Conservation (phyloP, 2,113 vertebrate species). For the Aptenodytes patagonicus region DNA sequence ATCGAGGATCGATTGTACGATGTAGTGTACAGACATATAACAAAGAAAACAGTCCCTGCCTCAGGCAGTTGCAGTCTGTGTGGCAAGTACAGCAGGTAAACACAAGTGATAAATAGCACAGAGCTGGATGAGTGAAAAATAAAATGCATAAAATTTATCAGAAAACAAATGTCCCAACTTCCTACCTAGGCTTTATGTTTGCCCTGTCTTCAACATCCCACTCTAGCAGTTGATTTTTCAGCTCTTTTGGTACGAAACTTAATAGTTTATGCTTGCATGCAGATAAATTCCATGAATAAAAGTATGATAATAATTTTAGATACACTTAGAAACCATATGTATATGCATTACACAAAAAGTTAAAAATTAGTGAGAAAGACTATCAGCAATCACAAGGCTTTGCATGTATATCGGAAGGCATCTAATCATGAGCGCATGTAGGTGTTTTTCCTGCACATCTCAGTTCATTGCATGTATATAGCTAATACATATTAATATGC, state of each 20-base stretch:
- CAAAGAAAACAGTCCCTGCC: constrained; percentile 28
- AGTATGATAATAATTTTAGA: not conserved
- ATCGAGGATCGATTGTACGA: not conserved
- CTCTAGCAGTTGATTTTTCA: not conserved
- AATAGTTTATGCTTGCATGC: not conserved
- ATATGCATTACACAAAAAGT: not conserved
- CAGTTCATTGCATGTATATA: not conserved
- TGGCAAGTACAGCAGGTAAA: not conserved
- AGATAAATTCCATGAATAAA: not conserved
- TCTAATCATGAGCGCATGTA: not conserved
- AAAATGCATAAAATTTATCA: not conserved
- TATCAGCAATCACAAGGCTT: not conserved
- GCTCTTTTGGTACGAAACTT: not conserved
- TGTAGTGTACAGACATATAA: not conserved
- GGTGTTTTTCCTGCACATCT: not conserved
- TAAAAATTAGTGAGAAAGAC: not conserved
- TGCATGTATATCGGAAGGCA: not conserved
- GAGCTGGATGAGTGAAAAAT: not conserved
- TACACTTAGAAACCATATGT: not conserved
- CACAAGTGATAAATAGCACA: not conserved
- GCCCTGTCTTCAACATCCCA: not conserved
- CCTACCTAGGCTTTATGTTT: not conserved
- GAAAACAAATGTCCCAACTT: not conserved
- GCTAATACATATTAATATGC: not conserved
- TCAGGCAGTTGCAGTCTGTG: not conserved